These are phyloP conservation scores for Petromus typicus DNA, from an alignment of 2,113 vertebrate genomes.

Conservation along the genomic window DNA sequence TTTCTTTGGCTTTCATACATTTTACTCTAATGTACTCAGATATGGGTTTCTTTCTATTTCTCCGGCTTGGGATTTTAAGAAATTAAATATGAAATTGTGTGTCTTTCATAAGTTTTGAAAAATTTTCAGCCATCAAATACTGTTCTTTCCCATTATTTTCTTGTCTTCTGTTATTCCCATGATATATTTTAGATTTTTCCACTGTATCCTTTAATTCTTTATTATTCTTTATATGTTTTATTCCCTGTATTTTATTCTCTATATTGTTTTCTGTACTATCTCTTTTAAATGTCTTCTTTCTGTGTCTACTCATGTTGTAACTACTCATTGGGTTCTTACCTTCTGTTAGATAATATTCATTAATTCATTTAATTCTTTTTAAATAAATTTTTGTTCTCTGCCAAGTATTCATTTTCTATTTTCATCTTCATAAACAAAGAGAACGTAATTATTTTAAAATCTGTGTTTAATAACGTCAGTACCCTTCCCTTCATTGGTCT, in stretches of 20 bases:
- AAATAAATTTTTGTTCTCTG: not conserved
- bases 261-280: not conserved
- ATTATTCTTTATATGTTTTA: not conserved
- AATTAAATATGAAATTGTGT: not conserved
- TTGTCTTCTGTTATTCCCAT: not conserved
- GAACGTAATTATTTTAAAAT: not conserved
- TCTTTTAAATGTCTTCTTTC: slow-evolving; percentile 2
- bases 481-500: not conserved
- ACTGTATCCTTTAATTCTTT: not conserved
- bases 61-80: not conserved
- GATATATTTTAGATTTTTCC: not conserved
- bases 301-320: not conserved
- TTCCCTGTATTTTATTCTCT: not conserved
- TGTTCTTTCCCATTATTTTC: not conserved
- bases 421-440: not conserved
- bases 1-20: slow-evolving; percentile 1
- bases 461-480: not conserved
- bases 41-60: not conserved
- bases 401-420: not conserved
- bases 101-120: slow-evolving; percentile 21
- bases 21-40: not conserved
- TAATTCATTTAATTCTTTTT: not conserved
- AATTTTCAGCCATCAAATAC: not conserved
- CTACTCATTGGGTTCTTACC: not conserved
- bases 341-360: slow-evolving; percentile 5